These are phyloP conservation scores for Sandelia bainsii DNA, from an alignment of 2,797 vertebrate species.

Conservation along the genomic window DNA sequence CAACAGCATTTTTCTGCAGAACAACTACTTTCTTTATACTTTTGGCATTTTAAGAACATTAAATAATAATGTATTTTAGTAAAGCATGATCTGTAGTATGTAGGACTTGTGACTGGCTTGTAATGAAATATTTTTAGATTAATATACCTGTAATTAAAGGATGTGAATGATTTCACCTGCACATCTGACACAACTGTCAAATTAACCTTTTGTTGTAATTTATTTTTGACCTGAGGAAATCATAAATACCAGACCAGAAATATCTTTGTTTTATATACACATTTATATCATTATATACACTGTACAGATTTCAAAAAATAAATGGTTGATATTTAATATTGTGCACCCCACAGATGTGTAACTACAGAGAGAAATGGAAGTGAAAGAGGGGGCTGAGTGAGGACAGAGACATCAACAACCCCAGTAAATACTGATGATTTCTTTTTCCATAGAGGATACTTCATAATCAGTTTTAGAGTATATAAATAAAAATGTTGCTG, in stretches of 20 bases:
- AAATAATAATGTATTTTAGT: too few species aligned
- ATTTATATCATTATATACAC: constrained; percentile 87
- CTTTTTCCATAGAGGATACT: constrained; percentile 71
- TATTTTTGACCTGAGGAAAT: constrained; percentile 40
- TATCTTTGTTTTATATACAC: constrained; percentile 84
- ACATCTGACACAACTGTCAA: too few species aligned
- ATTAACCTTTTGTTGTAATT: background rate
- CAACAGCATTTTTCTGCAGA: too few species aligned
- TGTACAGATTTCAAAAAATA: constrained; percentile 87
- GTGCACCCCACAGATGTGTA: constrained; percentile 81
- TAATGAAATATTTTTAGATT: background rate
- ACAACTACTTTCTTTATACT: too few species aligned
- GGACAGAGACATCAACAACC: constrained; percentile 76
- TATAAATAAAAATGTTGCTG: constrained; percentile 75
- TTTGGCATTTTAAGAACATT: too few species aligned
- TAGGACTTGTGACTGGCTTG: too few species aligned
- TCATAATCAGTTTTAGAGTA: constrained; percentile 73
- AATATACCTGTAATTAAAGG: background rate
- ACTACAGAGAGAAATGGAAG: constrained; percentile 74
- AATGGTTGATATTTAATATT: constrained; percentile 83
- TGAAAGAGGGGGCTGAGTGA: constrained; percentile 64
- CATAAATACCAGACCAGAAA: constrained; percentile 70
- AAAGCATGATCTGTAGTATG: too few species aligned
- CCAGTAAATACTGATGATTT: constrained; percentile 66
- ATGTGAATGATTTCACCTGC: too few species aligned